Evolutionary conservation across 2,113 vertebrate genomes (phyloP).

Genomic region (Mirza zaza): DNA sequence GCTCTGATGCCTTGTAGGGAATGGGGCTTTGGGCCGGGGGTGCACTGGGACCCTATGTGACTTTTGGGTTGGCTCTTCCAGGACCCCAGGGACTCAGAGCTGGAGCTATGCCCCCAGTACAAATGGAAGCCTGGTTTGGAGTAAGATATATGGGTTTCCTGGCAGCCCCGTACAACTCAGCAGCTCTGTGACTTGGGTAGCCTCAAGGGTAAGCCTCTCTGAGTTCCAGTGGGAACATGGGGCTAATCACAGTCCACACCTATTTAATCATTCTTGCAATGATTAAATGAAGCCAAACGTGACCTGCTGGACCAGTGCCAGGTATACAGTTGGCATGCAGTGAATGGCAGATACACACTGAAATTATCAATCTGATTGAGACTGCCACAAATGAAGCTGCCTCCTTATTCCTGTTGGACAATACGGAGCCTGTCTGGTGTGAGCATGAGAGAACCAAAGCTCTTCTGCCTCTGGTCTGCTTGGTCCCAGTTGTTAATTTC

Average conservation of each 20-base stretch:
- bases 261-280: not conserved
- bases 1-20: not conserved
- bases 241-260: not conserved
- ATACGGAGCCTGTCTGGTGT: not conserved
- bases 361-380: not conserved
- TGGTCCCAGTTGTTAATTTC: not conserved
- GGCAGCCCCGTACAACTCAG: not conserved
- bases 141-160: not conserved
- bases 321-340: fast-evolving
- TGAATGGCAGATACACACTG: fast-evolving
- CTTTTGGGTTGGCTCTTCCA: not conserved
- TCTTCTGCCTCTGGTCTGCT: not conserved
- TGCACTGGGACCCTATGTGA: not conserved
- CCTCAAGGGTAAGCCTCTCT: not conserved
- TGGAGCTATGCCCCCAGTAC: fast-evolving
- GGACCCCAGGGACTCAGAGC: not conserved
- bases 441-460: not conserved
- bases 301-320: not conserved
- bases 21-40: not conserved
- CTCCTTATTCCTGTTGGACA: not conserved
- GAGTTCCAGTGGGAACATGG: not conserved
- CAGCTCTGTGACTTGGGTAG: not conserved
- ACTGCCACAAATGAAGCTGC: not conserved
- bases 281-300: not conserved
- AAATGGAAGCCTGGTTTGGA: not conserved